Evolutionary conservation across 1,140 invertebrate species (phyloP).

Genomic region (Periplaneta americana): DNA sequence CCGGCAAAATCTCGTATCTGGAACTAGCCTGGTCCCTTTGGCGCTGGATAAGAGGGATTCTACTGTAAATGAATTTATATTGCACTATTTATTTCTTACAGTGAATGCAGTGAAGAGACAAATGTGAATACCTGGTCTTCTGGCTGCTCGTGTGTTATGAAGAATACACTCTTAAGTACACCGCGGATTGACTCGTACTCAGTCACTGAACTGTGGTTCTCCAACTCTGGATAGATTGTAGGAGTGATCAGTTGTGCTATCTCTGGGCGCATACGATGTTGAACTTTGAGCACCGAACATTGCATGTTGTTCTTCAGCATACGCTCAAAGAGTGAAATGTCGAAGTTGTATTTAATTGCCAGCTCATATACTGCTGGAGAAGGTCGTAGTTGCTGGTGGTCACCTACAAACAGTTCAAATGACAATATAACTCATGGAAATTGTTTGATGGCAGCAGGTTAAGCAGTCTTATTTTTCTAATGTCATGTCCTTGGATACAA

Average conservation of each 20-base stretch:
- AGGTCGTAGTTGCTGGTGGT: slow-evolving; percentile 71
- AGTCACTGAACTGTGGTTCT: slow-evolving; percentile 46
- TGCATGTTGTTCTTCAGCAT: slow-evolving; percentile 55
- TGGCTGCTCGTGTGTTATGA: slow-evolving; percentile 47
- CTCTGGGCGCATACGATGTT: slow-evolving; percentile 63
- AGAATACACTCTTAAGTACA: slow-evolving; percentile 50
- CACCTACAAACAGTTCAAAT: no score
- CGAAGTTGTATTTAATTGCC: slow-evolving; percentile 51
- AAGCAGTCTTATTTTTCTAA: no score
- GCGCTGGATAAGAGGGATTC: no score
- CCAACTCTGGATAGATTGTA: slow-evolving; percentile 50
- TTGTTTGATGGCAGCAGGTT: no score
- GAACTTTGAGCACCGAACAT: slow-evolving; percentile 44
- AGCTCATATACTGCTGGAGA: slow-evolving; percentile 52
- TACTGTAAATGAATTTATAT: no score
- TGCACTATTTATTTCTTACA: no score
- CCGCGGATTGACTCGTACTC: slow-evolving; percentile 44
- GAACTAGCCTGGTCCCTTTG: no score
- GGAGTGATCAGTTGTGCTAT: slow-evolving; percentile 54
- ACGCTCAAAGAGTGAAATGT: slow-evolving; percentile 69
- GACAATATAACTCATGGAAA: no score
- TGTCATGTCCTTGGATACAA: no score
- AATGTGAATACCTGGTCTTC: slow-evolving; percentile 44
- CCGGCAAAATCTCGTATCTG: no score
- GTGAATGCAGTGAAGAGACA: no score